Base-by-base conservation (phyloP, 2,888 invertebrate species). In the Prosopocoilus inquinatus region DNA sequence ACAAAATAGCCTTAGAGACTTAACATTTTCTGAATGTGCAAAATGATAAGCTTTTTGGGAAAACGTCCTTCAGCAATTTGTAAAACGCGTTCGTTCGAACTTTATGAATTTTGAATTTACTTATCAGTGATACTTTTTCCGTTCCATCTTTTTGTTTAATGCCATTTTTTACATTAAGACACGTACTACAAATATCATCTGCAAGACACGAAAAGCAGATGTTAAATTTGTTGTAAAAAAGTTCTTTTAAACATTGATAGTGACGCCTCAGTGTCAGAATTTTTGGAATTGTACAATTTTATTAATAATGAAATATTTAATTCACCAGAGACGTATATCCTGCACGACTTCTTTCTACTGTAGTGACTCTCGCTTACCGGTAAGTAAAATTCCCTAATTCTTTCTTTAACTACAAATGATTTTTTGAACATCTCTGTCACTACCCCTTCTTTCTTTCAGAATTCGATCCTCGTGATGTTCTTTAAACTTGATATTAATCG, bases 291-390 rank as follows among this genome's bases (percentile, higher is more conserved):
- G 38, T 56, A 58, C 13, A 45, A 7, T 41, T 35, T 56, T 12
- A n/a, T 33, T 33, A 56, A 49, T 45, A 47, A 45, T 49, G 52
- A n/a, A n/a, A 58, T 36, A 43, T 46, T 53, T 15, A 53, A 11
- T 38, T 39, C 53, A 28, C 53, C 11, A 7, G 53, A 47, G 20
- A 53, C 9, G 38, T 53, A 53, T 33, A 47, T 41, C 11, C 47
- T 47, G 13, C 53, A 38, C 38, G 39, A 53, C 33, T 47, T 53
- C 4, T n/a, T 53, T 9, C 47, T 28, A 34, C 47, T 47, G 41
- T 47, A 47, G 34, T 53, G 53, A 28, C 39, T 53, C 47, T 53
- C 47, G 15, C 38, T 5, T n/a, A 39, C 53, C 16, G 47, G 47
- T 32, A 47, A 38, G 33, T 53, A 39, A 39, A 53, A 53, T 20